Conservation (phyloP, 2,888 invertebrate species). For the Ecliptopera silaceata region DNA sequence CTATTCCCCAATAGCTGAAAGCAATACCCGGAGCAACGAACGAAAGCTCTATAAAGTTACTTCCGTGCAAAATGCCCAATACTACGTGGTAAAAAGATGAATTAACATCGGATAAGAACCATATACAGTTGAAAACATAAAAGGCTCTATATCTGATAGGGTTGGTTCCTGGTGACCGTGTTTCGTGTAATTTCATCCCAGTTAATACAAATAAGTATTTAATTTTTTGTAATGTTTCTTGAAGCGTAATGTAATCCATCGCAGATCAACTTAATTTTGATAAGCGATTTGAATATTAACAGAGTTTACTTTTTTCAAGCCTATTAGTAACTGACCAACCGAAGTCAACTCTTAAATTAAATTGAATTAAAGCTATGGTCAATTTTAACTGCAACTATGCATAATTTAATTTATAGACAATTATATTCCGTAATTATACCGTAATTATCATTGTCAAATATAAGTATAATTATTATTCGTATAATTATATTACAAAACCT, state of each 20-base stretch:
- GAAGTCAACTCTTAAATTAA: too few relatives aligned
- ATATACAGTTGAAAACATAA: conserved; percentile 9
- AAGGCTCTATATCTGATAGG: conserved; percentile 5
- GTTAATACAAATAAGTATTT: conserved; percentile 20
- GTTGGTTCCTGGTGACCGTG: background rate
- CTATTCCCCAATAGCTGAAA: conserved; percentile 3
- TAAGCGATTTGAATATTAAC: too few relatives aligned
- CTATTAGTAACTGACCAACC: too few relatives aligned
- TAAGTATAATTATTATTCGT: too few relatives aligned
- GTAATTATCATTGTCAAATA: too few relatives aligned
- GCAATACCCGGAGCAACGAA: conserved; percentile 27
- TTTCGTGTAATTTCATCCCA: conserved; percentile 18
- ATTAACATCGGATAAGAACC: conserved; percentile 23
- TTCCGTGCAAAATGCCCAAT: conserved; percentile 18
- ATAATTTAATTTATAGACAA: too few relatives aligned
- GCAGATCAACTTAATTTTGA: background rate
- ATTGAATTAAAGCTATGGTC: too few relatives aligned
- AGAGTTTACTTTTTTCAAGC: too few relatives aligned
- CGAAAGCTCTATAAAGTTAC: conserved; percentile 29
- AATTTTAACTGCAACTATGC: too few relatives aligned
- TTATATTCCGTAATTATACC: too few relatives aligned
- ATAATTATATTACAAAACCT: too few relatives aligned
- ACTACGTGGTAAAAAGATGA: background rate
- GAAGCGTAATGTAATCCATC: conserved; percentile 1
- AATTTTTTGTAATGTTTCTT: conserved; percentile 11